Conservation (phyloP, 2,113 vertebrate genomes). For the Pteruthius melanotis region DNA sequence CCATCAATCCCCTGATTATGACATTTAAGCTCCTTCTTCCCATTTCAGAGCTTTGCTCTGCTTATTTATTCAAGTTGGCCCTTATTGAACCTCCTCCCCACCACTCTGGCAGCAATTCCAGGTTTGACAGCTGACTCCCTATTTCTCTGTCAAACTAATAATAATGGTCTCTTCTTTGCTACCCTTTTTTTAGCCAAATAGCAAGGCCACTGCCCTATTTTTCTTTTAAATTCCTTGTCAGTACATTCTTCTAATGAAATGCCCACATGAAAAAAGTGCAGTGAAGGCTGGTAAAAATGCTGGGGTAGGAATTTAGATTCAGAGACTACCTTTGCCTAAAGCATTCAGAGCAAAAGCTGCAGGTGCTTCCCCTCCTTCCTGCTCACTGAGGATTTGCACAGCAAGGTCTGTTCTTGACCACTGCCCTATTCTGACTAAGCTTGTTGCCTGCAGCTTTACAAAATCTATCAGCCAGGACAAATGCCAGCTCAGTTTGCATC, state of each 20-base stretch:
- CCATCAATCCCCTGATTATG: neutral
- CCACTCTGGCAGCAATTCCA: neutral
- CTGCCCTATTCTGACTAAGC: neutral
- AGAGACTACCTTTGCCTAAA: neutral
- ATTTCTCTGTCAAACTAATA: slow-evolving; percentile 29
- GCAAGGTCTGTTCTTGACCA: neutral
- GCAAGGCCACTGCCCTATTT: neutral
- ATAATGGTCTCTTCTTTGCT: neutral
- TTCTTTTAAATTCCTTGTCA: slow-evolving; percentile 20
- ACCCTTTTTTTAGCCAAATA: slow-evolving; percentile 11
- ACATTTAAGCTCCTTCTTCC: neutral
- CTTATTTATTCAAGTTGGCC: slow-evolving; percentile 17
- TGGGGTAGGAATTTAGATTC: neutral
- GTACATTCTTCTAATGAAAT: neutral
- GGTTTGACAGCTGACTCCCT: slow-evolving; percentile 11
- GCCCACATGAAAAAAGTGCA: neutral
- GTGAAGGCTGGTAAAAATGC: neutral
- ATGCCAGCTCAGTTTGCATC: neutral
- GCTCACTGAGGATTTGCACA: neutral
- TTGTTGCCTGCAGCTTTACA: neutral
- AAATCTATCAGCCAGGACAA: neutral
- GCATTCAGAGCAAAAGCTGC: neutral
- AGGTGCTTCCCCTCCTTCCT: neutral
- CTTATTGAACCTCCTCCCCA: neutral
- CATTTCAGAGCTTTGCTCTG: neutral